phyloP scores from a whole-genome alignment of 2,797 vertebrate genomes.

The Brachyalestes nurse region DNA sequence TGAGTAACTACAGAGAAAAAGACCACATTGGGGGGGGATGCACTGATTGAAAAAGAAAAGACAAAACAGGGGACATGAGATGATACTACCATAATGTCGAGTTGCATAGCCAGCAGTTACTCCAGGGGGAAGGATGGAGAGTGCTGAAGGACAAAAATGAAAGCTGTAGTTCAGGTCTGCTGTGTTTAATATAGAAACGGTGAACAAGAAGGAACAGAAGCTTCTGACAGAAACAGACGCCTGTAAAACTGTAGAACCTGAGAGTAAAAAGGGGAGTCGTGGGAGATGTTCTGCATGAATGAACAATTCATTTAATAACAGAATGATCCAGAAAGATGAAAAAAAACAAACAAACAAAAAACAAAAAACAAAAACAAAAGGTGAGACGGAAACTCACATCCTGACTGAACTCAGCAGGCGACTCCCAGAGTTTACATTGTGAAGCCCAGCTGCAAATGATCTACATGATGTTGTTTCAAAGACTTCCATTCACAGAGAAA shows the following conservation, averaged over 20 bases:
- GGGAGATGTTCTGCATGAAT: slow-evolving; percentile 39
- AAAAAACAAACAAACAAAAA: too few relatives aligned
- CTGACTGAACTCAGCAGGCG: not conserved
- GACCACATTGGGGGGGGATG: slow-evolving; percentile 48
- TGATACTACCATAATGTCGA: slow-evolving; percentile 72
- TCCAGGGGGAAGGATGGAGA: slow-evolving; percentile 57
- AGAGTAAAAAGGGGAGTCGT: slow-evolving; percentile 51
- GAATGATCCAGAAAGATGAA: not conserved
- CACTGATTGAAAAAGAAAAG: slow-evolving; percentile 76
- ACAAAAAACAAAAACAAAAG: too few relatives aligned
- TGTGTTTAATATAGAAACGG: not conserved
- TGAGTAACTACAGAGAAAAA: slow-evolving; percentile 73
- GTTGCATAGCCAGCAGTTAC: slow-evolving; percentile 83
- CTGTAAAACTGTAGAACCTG: slow-evolving; percentile 76
- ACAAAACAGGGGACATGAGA: slow-evolving; percentile 69
- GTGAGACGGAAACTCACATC: too few relatives aligned
- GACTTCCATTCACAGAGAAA: slow-evolving; percentile 13
- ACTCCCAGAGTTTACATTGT: not conserved
- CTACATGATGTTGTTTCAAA: slow-evolving; percentile 19
- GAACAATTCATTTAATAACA: not conserved
- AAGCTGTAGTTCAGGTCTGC: slow-evolving; percentile 31
- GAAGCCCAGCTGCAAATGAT: not conserved
- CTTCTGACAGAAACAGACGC: slow-evolving; percentile 62
- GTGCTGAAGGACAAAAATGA: slow-evolving; percentile 43
- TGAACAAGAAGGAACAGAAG: slow-evolving; percentile 52